These are phyloP conservation scores for Xenentodon cancila DNA, from an alignment of 2,797 vertebrate species.

Conservation along the genomic window DNA sequence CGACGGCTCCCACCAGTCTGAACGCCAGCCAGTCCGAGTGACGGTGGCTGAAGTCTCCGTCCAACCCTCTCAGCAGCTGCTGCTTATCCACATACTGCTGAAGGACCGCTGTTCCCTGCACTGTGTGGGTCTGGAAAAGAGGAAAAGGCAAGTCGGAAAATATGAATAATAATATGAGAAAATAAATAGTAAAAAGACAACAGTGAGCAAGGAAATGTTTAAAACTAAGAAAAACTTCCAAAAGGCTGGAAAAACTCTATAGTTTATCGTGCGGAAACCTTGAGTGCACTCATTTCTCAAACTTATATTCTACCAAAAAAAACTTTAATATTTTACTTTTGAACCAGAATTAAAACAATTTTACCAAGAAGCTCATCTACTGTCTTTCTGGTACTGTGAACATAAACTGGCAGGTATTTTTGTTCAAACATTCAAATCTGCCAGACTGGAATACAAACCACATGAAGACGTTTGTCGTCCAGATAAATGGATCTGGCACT, in stretches of 20 bases:
- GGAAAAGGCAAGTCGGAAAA: neutral
- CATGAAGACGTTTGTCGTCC: conserved; percentile 8
- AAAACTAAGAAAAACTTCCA: too few relatives aligned
- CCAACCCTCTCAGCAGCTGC: conserved; percentile 79
- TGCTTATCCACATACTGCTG: conserved; percentile 83
- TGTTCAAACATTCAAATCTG: neutral
- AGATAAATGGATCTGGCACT: too few relatives aligned
- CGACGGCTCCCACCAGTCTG: conserved; percentile 71
- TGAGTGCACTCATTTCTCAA: too few relatives aligned
- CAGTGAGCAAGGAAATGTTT: neutral
- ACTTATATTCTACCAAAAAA: too few relatives aligned
- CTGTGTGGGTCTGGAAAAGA: conserved; percentile 70
- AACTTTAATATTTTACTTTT: too few relatives aligned
- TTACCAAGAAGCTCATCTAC: too few relatives aligned
- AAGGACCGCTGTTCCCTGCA: conserved; percentile 77
- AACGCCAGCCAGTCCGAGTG: conserved; percentile 84
- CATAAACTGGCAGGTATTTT: conserved; percentile 2
- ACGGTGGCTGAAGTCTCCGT: conserved; percentile 81
- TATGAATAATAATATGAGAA: neutral
- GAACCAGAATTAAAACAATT: too few relatives aligned
- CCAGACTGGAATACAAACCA: conserved; percentile 41
- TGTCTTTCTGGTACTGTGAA: too few relatives aligned
- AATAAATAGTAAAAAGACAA: neutral
- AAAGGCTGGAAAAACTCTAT: too few relatives aligned
- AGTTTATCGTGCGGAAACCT: too few relatives aligned